Evolutionary conservation across 2,797 vertebrate species (phyloP).

Genomic region (Synanceia verrucosa): DNA sequence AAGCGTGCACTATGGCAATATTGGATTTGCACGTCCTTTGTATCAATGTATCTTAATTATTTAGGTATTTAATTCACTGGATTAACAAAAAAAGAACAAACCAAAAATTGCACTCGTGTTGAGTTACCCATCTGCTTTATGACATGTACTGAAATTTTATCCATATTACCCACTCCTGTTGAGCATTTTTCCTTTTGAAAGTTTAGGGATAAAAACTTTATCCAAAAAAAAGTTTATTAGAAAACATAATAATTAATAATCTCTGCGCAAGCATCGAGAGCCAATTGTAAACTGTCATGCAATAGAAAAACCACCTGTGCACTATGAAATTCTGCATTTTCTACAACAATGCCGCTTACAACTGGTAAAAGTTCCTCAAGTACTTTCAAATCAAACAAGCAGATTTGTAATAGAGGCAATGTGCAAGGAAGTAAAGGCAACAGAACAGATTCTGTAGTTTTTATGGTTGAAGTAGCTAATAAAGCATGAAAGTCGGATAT

Average conservation of each 20-base stretch:
- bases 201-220: background rate
- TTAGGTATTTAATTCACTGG: background rate
- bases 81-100: background rate
- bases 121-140: background rate
- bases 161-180: background rate
- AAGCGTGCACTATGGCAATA: too few species aligned
- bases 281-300: background rate
- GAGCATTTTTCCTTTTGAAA: background rate
- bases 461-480: background rate
- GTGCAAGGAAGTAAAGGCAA: background rate
- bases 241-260: background rate
- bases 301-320: too few species aligned
- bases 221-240: background rate
- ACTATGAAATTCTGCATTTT: conserved; percentile 15
- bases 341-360: background rate
- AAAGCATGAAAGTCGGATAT: conserved; percentile 6
- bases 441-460: conserved; percentile 15
- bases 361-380: background rate
- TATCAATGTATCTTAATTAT: background rate
- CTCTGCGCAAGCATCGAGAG: background rate
- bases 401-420: conserved; percentile 19
- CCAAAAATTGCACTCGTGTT: background rate
- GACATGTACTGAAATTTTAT: background rate
- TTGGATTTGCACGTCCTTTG: background rate
- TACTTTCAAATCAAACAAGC: conserved; percentile 2